These are phyloP conservation scores for Lutjanus campechanus DNA, from an alignment of 2,797 vertebrate species.

Conservation along the genomic window DNA sequence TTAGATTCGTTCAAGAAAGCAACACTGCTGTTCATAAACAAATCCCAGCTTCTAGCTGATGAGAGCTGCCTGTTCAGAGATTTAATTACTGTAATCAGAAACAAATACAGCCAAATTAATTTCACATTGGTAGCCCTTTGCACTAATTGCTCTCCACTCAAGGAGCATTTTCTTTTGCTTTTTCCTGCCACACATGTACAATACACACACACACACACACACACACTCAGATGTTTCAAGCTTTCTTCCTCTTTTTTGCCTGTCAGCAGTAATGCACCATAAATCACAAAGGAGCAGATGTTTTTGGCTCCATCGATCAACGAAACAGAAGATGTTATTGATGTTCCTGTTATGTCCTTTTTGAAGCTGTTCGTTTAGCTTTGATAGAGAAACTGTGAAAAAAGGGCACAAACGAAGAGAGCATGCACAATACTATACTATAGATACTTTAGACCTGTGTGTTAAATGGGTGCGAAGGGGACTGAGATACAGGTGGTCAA, in stretches of 20 bases:
- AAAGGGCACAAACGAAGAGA: neutral
- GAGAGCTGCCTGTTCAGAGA: slow-evolving; percentile 20
- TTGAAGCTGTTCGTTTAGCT: slow-evolving; percentile 1
- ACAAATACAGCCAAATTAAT: slow-evolving; percentile 38
- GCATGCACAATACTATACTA: no score
- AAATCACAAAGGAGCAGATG: slow-evolving; percentile 27
- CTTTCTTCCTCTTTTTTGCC: neutral
- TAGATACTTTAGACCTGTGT: slow-evolving; percentile 31
- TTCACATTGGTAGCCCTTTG: slow-evolving; percentile 19
- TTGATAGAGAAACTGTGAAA: slow-evolving; percentile 4
- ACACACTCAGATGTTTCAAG: neutral
- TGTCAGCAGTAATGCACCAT: slow-evolving; percentile 17
- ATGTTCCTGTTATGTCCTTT: slow-evolving; percentile 7
- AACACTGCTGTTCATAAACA: slow-evolving; percentile 20
- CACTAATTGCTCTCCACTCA: slow-evolving; percentile 36
- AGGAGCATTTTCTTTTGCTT: slow-evolving; percentile 21
- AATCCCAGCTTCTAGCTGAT: neutral
- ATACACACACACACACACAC: slow-evolving; percentile 11
- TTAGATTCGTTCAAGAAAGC: slow-evolving; percentile 17
- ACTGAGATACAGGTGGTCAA: neutral
- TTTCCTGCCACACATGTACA: slow-evolving; percentile 1
- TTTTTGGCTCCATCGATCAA: slow-evolving; percentile 24
- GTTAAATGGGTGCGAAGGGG: slow-evolving; percentile 11
- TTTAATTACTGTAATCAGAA: slow-evolving; percentile 58
- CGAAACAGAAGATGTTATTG: slow-evolving; percentile 14